Conservation (phyloP, 2,113 vertebrate genomes). For the Osmerus mordax region DNA sequence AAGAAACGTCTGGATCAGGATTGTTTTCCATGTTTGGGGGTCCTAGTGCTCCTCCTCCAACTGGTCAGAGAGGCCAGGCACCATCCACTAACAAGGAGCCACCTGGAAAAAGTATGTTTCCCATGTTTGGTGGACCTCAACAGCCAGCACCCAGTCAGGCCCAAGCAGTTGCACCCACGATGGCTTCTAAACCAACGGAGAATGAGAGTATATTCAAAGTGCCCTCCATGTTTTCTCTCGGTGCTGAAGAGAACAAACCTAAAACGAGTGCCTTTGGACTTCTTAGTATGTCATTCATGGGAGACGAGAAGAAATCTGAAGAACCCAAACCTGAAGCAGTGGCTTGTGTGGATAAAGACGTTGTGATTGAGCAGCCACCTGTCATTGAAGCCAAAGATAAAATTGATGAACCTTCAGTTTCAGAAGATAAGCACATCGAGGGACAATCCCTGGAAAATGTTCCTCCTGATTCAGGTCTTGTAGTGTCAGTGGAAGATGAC, state of each 20-base stretch:
- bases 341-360: slow-evolving; percentile 16
- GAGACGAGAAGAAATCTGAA: slow-evolving; percentile 74
- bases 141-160: slow-evolving; percentile 29
- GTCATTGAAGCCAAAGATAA: slow-evolving; percentile 3
- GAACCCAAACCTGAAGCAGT: slow-evolving; percentile 32
- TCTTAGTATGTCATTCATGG: slow-evolving; percentile 78
- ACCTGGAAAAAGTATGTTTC: slow-evolving; percentile 61
- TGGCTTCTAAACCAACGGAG: slow-evolving; percentile 52
- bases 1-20: slow-evolving; percentile 60
- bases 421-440: slow-evolving; percentile 10
- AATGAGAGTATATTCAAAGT: slow-evolving; percentile 77
- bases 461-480: slow-evolving; percentile 2
- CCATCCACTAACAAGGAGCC: slow-evolving; percentile 43
- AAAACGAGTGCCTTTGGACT: slow-evolving; percentile 77
- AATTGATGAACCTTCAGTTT: slow-evolving; percentile 9
- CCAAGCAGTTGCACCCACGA: slow-evolving; percentile 37
- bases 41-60: slow-evolving; percentile 48
- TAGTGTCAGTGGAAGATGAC: slow-evolving; percentile 9
- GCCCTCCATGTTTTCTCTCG: slow-evolving; percentile 78
- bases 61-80: slow-evolving; percentile 41
- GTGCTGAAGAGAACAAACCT: slow-evolving; percentile 65
- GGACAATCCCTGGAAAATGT: slow-evolving; percentile 8
- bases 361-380: slow-evolving; percentile 19
- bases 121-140: slow-evolving; percentile 63
- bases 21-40: slow-evolving; percentile 73